Conservation (phyloP, 2,797 vertebrate species). For the Ctenosaura bakeri region DNA sequence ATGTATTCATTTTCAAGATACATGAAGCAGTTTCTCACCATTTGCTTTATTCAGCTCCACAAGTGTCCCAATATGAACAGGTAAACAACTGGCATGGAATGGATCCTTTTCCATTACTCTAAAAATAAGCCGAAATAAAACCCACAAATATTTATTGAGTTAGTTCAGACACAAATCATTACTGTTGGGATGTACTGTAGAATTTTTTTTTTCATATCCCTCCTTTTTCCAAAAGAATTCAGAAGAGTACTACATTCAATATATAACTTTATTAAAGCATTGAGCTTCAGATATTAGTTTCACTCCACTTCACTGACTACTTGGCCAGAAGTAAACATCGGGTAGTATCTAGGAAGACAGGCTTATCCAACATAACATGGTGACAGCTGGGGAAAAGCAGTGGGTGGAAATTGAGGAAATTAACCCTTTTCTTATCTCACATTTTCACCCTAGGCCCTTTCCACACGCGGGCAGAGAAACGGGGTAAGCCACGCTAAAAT, state of each 20-base stretch:
- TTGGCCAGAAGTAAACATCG: background rate
- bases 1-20: background rate
- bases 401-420: background rate
- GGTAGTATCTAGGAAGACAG: background rate
- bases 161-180: background rate
- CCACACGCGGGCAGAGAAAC: too few relatives aligned
- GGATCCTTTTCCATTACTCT: conserved; percentile 99
- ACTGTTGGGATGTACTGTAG: background rate
- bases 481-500: too few relatives aligned
- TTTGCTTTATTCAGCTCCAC: conserved; percentile 99
- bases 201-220: background rate
- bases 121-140: conserved; percentile 58
- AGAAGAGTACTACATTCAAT: background rate
- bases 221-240: background rate
- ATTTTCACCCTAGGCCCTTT: background rate
- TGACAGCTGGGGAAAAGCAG: background rate
- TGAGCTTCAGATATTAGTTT: background rate
- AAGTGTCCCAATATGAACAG: conserved; percentile 97
- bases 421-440: background rate
- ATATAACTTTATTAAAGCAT: background rate
- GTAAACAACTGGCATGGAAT: conserved; percentile 97
- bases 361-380: too few relatives aligned
- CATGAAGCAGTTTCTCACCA: conserved; percentile 82
- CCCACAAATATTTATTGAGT: background rate
- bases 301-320: background rate